Base-by-base conservation (phyloP, 2,113 vertebrate species). In the Cheilinus undulatus region DNA sequence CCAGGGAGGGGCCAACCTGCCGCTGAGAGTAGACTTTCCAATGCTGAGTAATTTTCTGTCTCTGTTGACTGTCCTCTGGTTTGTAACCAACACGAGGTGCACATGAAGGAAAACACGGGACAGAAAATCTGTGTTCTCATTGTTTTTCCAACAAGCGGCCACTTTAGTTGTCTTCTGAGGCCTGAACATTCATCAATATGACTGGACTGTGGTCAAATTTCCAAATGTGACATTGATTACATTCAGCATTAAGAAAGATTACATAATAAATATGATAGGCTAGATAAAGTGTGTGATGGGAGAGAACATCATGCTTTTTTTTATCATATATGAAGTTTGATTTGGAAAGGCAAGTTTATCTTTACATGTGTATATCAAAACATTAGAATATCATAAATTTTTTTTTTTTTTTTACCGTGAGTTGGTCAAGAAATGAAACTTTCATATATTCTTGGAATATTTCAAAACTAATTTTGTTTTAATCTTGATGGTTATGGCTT, bases 11-110 rank as follows among this genome's bases (percentile, higher is more conserved):
- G 73, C 79, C 49, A 30, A 72, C 30, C 68, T 83, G 46, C 51
- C 60, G 63, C 45, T 64, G 53, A 78, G 58, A 81, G 61, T 17
- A 76, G 60, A 86, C 83, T 87, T 82, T 86, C 76, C 77, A 71
- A 59, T 56, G 65, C 73, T 75, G 71, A 83, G 59, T 76, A 56
- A 81, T 78, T 57, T 56, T 49, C 57, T 62, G 65, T 75, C 42
- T 76, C 57, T 49, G 24, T 59, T 42, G 46, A 72, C 75, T 53
- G 27, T 46, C 66, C 28, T 61, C 43, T 68, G 65, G 64, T 62
- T 61, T 79, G 64, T 27, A 36, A 76, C 34, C 73, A 80, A 67
- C 27, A 53, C 23, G 56, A 70, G 42, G 68, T 40, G 73, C 45
- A 61, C 30, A 57, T 38, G 42, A 68, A 17, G 45, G 28, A 69